Conservation (phyloP, 2,888 invertebrate genomes). For the Anodontia alba region DNA sequence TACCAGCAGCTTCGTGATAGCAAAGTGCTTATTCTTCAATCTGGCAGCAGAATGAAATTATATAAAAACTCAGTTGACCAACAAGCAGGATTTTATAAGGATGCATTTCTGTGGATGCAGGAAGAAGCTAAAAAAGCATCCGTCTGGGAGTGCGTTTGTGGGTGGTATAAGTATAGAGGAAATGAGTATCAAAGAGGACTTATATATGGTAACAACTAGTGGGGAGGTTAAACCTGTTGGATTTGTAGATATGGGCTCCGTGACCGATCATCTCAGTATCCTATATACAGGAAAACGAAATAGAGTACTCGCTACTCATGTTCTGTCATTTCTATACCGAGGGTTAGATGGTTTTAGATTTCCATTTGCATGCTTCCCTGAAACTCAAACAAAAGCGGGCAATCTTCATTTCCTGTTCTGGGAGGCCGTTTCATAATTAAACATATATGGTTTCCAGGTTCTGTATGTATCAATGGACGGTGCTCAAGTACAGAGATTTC, state of each 20-base stretch:
- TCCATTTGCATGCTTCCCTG: conserved; percentile 26
- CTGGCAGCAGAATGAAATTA: background rate
- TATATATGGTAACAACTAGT: conserved; percentile 17
- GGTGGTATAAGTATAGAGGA: conserved; percentile 14
- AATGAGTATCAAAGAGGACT: conserved; percentile 19
- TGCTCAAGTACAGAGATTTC: conserved; percentile 24
- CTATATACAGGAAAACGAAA: background rate
- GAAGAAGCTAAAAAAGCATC: background rate
- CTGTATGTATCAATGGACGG: conserved; percentile 29
- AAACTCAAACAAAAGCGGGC: conserved; percentile 17
- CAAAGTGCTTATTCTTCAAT: conserved; percentile 11
- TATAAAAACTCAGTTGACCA: background rate
- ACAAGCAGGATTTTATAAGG: background rate
- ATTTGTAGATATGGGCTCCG: conserved; percentile 16
- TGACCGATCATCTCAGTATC: background rate
- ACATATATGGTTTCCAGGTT: conserved; percentile 23
- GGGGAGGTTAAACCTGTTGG: background rate
- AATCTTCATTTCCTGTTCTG: conserved; percentile 26
- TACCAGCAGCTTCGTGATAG: background rate
- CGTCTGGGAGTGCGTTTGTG: background rate
- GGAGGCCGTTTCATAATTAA: background rate
- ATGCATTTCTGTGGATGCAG: background rate
- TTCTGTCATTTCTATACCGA: no score
- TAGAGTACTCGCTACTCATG: background rate
- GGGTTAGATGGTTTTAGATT: conserved; percentile 19